Base-by-base conservation (phyloP, 92 coral and sea anemone genomes). In the Zoanthus sansibaricus region DNA sequence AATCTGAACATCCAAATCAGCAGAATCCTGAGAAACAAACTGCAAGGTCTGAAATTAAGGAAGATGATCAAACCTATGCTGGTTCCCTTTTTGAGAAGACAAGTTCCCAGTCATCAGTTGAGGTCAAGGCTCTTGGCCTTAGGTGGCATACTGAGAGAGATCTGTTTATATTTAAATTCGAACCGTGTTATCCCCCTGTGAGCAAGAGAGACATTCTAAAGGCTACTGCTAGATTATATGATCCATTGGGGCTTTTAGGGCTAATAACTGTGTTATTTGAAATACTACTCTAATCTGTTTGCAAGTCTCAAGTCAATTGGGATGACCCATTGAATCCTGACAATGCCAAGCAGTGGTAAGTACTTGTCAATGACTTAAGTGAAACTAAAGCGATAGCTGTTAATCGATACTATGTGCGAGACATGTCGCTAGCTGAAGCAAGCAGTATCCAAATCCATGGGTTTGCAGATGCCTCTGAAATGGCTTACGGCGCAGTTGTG, bases 401-500 rank as follows among this genome's bases (percentile, higher is more conserved):
- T 5, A 61, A 71, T 45, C 68, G 90, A 80, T 87, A 84, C 77
- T 88, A 84, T 33, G 71, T 86, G 86, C 61, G 49, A n/a, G 85
- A 44, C 33, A 25, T 73, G 64, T 54, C 83, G 14, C 77, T 68
- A 44, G 46, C 70, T 74, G 84, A 84, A 16, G 48, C 77, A 12
- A n/a, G 11, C 49, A 85, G 85, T 62, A 76, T 72, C 51, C 83
- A 87, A 47, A 83, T 92, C 59, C 91, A 89, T 87, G 92, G 92
- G 4, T 92, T 86, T 70, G 80, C 88, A 5, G 94, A 92, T 47
- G 94, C 91, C 16, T 93, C 94, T 30, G 74, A 67, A 11, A 78
- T 71, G 77, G 96, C 94, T 9, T 93, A 93, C 62, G 93, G 87
- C 20, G 93, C 90, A 8, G 64, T 56, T 66, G 71, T 66, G 71